Evolutionary conservation across 2,797 vertebrate genomes (phyloP).

Genomic region (Myotis vivesi): DNA sequence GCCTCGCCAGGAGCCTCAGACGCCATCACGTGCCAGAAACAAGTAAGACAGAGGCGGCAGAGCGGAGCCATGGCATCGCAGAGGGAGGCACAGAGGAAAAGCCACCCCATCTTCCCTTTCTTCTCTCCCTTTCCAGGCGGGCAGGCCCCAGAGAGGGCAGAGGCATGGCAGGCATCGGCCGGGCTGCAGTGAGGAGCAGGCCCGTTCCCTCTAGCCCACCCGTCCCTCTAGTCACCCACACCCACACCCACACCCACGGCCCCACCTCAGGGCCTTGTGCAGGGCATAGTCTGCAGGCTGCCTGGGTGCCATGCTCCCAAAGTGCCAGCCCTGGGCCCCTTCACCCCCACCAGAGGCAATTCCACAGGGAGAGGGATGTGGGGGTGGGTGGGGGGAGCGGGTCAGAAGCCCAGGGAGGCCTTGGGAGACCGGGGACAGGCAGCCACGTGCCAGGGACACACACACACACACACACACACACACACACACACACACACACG

Average conservation of each 20-base stretch:
- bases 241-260: slow-evolving; percentile 87
- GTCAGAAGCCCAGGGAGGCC: not conserved
- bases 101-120: slow-evolving; percentile 68
- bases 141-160: slow-evolving; percentile 84
- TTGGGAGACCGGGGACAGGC: rapidly evolving
- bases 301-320: slow-evolving; percentile 77
- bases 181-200: slow-evolving; percentile 83
- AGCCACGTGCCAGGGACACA: not conserved
- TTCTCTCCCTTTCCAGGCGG: slow-evolving; percentile 77
- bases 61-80: slow-evolving; percentile 59
- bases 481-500: rapidly evolving
- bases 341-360: not conserved
- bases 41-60: not conserved
- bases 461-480: rapidly evolving
- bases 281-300: slow-evolving; percentile 78
- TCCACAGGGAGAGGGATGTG: not conserved
- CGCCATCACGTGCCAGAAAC: not conserved
- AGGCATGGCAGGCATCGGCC: slow-evolving; percentile 89
- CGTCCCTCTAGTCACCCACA: slow-evolving; percentile 74
- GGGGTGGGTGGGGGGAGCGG: rapidly evolving
- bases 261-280: slow-evolving; percentile 75
- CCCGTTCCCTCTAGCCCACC: no score
- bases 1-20: not conserved
- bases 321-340: not conserved
- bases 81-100: slow-evolving; percentile 82